phyloP scores from a whole-genome alignment of 2,797 vertebrate species.

The Staurois parvus region DNA sequence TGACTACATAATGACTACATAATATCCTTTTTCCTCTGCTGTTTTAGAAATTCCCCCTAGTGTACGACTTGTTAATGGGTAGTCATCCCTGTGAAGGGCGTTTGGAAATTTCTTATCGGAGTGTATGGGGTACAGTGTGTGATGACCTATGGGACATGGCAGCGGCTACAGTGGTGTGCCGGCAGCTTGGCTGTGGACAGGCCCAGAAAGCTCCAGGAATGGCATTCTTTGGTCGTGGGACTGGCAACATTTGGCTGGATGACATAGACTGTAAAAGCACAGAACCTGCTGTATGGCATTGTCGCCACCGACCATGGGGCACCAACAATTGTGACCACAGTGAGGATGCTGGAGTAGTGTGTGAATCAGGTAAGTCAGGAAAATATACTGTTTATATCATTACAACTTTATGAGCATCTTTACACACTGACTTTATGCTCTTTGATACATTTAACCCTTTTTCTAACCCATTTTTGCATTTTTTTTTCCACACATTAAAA shows the following conservation, averaged over 20 bases:
- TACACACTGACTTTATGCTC: too few relatives aligned
- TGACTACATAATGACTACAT: too few relatives aligned
- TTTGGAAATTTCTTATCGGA: slow-evolving; percentile 7
- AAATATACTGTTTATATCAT: neutral
- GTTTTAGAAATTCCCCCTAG: neutral
- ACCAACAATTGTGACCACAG: slow-evolving; percentile 36
- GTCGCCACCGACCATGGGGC: slow-evolving; percentile 8
- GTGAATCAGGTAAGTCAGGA: slow-evolving; percentile 1
- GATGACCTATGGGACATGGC: slow-evolving; percentile 37
- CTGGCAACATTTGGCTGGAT: slow-evolving; percentile 22
- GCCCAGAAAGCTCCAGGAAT: neutral
- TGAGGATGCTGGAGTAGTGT: slow-evolving; percentile 34
- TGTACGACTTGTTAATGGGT: slow-evolving; percentile 23
- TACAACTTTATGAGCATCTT: too few relatives aligned
- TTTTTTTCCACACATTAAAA: too few relatives aligned
- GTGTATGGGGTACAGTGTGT: slow-evolving; percentile 42
- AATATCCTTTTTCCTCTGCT: neutral
- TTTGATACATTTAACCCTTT: too few relatives aligned
- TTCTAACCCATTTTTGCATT: too few relatives aligned
- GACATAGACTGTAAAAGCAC: slow-evolving; percentile 22
- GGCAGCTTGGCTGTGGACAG: slow-evolving; percentile 27
- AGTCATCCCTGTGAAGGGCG: slow-evolving; percentile 24
- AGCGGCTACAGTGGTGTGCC: slow-evolving; percentile 29
- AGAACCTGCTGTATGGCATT: slow-evolving; percentile 30
- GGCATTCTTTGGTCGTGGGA: slow-evolving; percentile 13